Conservation (phyloP, 2,797 vertebrate genomes). For the Pampus argenteus region DNA sequence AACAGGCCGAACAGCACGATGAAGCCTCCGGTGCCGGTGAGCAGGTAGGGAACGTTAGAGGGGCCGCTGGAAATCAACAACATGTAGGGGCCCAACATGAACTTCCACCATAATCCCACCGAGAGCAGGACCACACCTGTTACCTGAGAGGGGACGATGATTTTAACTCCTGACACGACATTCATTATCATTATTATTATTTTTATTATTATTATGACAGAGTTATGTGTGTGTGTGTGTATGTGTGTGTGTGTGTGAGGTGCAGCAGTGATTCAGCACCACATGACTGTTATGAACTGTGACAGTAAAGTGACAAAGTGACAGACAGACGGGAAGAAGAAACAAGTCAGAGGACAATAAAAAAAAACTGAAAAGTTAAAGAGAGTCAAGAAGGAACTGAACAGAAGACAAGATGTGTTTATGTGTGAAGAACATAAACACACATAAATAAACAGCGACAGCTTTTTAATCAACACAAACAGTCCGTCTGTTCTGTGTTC, state of each 20-base stretch:
- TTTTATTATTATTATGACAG: no score
- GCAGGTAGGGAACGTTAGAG: conserved; percentile 93
- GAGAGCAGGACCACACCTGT: conserved; percentile 93
- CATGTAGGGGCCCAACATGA: conserved; percentile 94
- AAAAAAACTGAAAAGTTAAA: no score
- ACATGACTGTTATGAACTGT: conserved; percentile 40
- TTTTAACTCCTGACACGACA: no score
- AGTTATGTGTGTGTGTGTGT: background rate
- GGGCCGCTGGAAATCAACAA: conserved; percentile 92
- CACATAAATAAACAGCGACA: no score
- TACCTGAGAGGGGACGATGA: conserved; percentile 91
- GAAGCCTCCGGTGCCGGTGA: conserved; percentile 92
- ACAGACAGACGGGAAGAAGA: conserved; percentile 27
- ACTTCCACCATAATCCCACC: conserved; percentile 94
- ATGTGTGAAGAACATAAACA: no score
- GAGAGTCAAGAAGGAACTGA: no score
- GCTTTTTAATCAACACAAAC: no score
- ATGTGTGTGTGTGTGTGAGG: conserved; percentile 10
- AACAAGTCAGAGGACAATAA: background rate
- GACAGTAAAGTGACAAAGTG: conserved; percentile 46
- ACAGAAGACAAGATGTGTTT: no score
- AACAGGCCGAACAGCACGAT: conserved; percentile 96
- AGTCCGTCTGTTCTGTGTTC: no score
- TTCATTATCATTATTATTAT: no score
- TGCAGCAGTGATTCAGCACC: conserved; percentile 18